A percentile compares a stretch with the other conserved stretches of the same genome.
These are phyloP conservation scores for Thelaira solivaga DNA, from an alignment of 2,888 invertebrate genomes.

Conservation along the genomic window DNA sequence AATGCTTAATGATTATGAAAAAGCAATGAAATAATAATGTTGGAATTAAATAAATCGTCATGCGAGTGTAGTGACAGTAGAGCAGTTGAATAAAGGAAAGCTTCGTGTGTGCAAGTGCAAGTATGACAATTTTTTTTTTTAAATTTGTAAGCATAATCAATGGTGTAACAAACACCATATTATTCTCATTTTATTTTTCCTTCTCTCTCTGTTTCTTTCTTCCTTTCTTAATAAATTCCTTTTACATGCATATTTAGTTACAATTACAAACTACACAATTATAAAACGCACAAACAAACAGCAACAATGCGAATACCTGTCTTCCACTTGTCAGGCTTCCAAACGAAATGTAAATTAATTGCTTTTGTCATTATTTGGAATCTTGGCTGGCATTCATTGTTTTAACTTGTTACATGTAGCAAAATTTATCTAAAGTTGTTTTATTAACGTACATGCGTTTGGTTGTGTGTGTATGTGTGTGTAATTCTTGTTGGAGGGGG, in stretches of 20 bases:
- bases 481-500: constrained; percentile 2
- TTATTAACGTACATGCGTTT: neutral
- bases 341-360: constrained; percentile 73
- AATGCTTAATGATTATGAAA: too few relatives aligned
- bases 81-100: too few relatives aligned
- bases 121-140: neutral
- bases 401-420: constrained; percentile 64
- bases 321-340: constrained; percentile 50
- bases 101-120: neutral
- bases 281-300: neutral
- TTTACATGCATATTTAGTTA: neutral
- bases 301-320: constrained; percentile 50
- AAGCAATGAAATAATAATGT: too few relatives aligned
- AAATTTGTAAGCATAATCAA: constrained; percentile 74
- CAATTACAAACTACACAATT: too few relatives aligned
- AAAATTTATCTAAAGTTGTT: constrained; percentile 45
- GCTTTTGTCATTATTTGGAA: constrained; percentile 76
- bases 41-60: too few relatives aligned
- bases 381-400: constrained; percentile 74
- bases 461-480: neutral
- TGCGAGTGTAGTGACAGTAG: too few relatives aligned
- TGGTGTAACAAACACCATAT: constrained; percentile 4
- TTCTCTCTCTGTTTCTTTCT: neutral
- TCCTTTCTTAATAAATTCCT: neutral
- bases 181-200: neutral